A percentile compares a stretch with the other conserved stretches of the same genome.
Evolutionary conservation across 2,797 vertebrate genomes (phyloP).

Genomic region (Rhinatrema bivittatum): DNA sequence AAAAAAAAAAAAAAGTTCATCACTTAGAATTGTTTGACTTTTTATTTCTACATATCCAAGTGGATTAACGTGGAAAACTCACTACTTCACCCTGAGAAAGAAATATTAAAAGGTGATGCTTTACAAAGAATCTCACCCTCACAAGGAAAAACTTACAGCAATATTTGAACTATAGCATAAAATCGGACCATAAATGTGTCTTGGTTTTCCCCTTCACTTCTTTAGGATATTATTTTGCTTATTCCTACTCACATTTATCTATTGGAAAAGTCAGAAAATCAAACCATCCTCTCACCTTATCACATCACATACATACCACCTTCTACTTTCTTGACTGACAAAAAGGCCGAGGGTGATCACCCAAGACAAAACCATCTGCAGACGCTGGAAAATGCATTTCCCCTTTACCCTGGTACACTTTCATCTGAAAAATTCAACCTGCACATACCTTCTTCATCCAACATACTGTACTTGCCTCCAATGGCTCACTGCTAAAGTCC

Average conservation of each 20-base stretch:
- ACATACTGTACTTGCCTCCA: slow-evolving; percentile 9
- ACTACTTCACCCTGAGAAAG: no score
- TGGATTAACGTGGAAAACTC: no score
- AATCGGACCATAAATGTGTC: slow-evolving; percentile 11
- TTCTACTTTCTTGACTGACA: background rate
- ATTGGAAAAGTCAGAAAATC: background rate
- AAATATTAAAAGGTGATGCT: background rate
- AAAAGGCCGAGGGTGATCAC: background rate
- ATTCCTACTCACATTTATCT: background rate
- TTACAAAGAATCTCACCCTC: background rate
- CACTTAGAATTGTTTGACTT: no score
- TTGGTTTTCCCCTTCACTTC: slow-evolving; percentile 20
- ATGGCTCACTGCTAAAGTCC: slow-evolving; percentile 1
- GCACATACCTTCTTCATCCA: slow-evolving; percentile 17
- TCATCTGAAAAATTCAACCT: slow-evolving; percentile 18
- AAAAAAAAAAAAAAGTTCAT: no score
- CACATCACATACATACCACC: background rate
- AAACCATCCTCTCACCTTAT: background rate
- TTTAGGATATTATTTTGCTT: slow-evolving; percentile 10
- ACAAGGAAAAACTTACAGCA: no score
- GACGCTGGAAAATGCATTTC: background rate
- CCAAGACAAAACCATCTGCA: background rate
- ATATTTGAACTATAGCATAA: slow-evolving; percentile 27
- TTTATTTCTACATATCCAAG: no score
- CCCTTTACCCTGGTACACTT: background rate